A percentile compares a stretch with the other conserved stretches of the same genome.
These are phyloP conservation scores for Hormaphis cornu DNA, from an alignment of 1,140 invertebrate genomes.

Conservation along the genomic window DNA sequence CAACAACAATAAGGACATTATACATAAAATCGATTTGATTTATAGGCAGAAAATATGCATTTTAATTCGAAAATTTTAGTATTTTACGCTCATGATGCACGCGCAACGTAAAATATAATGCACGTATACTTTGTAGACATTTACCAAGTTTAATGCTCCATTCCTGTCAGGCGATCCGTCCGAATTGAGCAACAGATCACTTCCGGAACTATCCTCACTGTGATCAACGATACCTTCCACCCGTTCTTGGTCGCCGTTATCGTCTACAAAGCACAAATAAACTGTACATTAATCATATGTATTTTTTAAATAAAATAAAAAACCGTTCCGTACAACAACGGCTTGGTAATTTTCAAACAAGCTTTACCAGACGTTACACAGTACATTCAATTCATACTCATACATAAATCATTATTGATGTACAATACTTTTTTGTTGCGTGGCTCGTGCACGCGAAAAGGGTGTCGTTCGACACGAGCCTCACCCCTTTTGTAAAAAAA, in stretches of 20 bases:
- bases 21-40: too few relatives aligned
- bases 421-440: constrained; percentile 10
- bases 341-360: constrained; percentile 12
- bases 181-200: constrained; percentile 30
- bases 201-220: constrained; percentile 24
- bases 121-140: not conserved
- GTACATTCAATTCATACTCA: not conserved
- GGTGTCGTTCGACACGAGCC: not conserved
- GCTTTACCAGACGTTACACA: constrained; percentile 9
- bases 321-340: constrained; percentile 3
- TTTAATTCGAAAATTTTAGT: too few relatives aligned
- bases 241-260: constrained; percentile 1
- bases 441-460: constrained; percentile 18
- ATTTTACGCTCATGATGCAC: too few relatives aligned
- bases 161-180: constrained; percentile 25
- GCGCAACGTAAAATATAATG: too few relatives aligned
- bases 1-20: too few relatives aligned
- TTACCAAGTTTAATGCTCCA: constrained; percentile 29
- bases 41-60: too few relatives aligned
- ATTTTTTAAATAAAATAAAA: not conserved
- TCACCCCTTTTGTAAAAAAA: not conserved
- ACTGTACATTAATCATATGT: not conserved
- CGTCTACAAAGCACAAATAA: not conserved
- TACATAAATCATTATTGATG: constrained; percentile 20
- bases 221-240: constrained; percentile 20